phyloP scores from a whole-genome alignment of 2,113 vertebrate species.

The Hemibates koningsi region DNA sequence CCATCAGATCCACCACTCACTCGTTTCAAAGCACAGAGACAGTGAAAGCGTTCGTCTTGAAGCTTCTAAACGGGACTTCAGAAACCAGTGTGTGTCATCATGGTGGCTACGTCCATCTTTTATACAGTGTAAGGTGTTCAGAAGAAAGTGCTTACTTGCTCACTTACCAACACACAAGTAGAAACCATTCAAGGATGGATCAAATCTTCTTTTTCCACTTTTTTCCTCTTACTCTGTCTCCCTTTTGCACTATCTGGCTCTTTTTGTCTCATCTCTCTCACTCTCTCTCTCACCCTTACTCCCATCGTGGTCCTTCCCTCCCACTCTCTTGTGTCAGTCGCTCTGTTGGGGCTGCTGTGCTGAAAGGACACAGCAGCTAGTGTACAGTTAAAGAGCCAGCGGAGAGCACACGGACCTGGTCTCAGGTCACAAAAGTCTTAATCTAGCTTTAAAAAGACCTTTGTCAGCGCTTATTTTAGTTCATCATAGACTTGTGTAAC shows the following conservation, averaged over 20 bases:
- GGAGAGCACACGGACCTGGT: background rate
- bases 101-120: background rate
- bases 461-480: background rate
- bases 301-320: slow-evolving; percentile 15
- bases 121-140: background rate
- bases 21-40: background rate
- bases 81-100: background rate
- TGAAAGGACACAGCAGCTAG: slow-evolving; percentile 22
- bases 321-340: slow-evolving; percentile 12
- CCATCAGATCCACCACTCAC: background rate
- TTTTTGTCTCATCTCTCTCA: background rate
- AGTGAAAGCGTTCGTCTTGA: background rate
- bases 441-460: background rate
- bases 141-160: background rate
- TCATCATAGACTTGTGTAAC: background rate
- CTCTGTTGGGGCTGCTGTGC: slow-evolving; percentile 23
- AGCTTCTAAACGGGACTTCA: background rate
- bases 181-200: background rate
- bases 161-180: background rate
- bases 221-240: background rate
- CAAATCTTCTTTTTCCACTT: background rate
- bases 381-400: background rate
- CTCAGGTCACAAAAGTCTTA: background rate
- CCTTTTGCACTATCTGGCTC: background rate
- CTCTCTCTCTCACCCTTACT: background rate